Percentiles rank a stretch among this genome's conserved stretches.
Evolutionary conservation across 1,140 invertebrate genomes (phyloP).

Genomic region (Orchesella cincta): DNA sequence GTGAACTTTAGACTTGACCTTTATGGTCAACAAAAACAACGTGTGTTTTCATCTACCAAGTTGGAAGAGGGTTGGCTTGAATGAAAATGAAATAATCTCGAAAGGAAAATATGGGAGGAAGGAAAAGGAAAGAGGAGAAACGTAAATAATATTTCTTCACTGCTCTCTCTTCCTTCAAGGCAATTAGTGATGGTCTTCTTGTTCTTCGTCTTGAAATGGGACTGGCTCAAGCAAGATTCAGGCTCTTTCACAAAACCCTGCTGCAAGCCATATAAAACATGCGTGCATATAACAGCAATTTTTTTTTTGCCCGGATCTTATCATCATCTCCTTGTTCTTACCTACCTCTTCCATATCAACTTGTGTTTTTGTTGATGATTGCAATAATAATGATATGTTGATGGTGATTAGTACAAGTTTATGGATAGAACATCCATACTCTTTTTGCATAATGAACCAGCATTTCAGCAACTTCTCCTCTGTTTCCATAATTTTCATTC

Average conservation of each 20-base stretch:
- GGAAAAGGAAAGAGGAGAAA: neutral
- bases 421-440: neutral
- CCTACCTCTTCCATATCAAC: neutral
- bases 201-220: neutral
- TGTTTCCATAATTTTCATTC: neutral
- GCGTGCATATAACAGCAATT: neutral
- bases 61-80: neutral
- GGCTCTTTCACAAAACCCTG: neutral
- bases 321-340: neutral
- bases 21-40: no score
- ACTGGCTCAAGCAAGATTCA: neutral
- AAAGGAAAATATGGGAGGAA: conserved; percentile 6
- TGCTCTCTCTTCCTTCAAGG: conserved; percentile 1
- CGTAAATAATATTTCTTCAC: conserved; percentile 18
- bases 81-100: neutral
- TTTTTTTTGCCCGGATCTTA: neutral
- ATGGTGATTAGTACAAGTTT: conserved; percentile 20
- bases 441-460: conserved; percentile 9
- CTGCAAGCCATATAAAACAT: neutral
- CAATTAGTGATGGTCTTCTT: conserved; percentile 10
- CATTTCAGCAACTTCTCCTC: no score
- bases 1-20: neutral
- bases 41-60: neutral
- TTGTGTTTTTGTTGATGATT: neutral
- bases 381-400: neutral